Percentiles rank a stretch among this genome's conserved stretches.
These are phyloP conservation scores for Pterocles orientalis DNA, from an alignment of 2,113 vertebrate species.

Conservation along the genomic window DNA sequence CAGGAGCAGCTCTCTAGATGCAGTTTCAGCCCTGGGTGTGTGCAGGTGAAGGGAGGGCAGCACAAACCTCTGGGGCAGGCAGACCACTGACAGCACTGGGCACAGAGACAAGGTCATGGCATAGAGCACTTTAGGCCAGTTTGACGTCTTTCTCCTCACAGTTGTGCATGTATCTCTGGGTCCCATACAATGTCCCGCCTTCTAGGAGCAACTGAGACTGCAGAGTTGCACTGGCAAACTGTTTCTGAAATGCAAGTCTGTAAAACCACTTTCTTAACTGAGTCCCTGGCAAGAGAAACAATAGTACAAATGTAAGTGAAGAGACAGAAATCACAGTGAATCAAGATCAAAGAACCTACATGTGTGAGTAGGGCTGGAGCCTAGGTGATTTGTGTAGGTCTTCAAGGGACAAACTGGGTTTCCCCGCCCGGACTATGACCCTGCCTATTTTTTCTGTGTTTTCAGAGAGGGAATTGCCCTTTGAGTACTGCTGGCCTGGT, in stretches of 20 bases:
- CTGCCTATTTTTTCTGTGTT: background rate
- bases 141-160: background rate
- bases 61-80: rapidly evolving
- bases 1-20: background rate
- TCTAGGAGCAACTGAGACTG: background rate
- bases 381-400: background rate
- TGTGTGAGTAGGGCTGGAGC: rapidly evolving
- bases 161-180: rapidly evolving
- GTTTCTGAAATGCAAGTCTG: background rate
- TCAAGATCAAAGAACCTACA: background rate
- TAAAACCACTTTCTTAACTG: background rate
- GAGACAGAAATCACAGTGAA: background rate
- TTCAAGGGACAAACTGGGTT: background rate
- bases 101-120: rapidly evolving
- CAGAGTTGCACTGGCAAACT: no score
- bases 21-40: rapidly evolving
- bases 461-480: background rate
- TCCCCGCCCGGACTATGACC: background rate
- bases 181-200: rapidly evolving
- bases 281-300: background rate
- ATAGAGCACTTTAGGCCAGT: background rate
- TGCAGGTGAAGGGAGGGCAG: background rate
- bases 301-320: background rate
- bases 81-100: rapidly evolving
- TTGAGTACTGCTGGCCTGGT: background rate